These are phyloP conservation scores for Champsocephalus esox DNA, from an alignment of 2,797 vertebrate genomes.

Conservation along the genomic window DNA sequence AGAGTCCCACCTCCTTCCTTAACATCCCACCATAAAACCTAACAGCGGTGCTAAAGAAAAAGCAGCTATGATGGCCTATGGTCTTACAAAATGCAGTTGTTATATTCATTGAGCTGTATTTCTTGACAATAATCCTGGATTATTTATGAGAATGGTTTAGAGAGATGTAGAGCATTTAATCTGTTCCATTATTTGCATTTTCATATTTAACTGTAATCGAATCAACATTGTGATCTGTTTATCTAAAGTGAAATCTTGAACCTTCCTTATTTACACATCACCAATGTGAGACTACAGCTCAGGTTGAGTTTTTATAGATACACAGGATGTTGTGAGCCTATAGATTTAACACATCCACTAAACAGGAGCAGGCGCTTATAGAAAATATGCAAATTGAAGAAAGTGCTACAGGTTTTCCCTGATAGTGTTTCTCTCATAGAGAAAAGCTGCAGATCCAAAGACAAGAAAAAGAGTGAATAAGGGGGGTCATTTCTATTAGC, in stretches of 20 bases:
- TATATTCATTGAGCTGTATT: not conserved
- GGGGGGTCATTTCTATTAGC: not conserved
- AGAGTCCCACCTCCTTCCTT: slow-evolving; percentile 71
- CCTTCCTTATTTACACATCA: not conserved
- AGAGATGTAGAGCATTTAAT: not conserved
- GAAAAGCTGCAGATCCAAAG: not conserved
- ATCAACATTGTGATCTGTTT: not conserved
- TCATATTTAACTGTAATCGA: not conserved
- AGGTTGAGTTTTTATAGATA: slow-evolving; percentile 1
- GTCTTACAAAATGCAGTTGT: not conserved
- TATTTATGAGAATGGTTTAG: not conserved
- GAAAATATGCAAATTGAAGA: slow-evolving; percentile 10
- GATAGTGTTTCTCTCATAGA: not conserved
- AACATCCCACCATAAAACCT: slow-evolving; percentile 59
- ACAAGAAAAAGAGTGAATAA: not conserved
- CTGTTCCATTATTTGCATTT: not conserved
- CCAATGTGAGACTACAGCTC: not conserved
- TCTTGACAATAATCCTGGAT: not conserved
- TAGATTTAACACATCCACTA: slow-evolving; percentile 16
- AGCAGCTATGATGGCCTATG: slow-evolving; percentile 17
- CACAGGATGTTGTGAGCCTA: slow-evolving; percentile 13
- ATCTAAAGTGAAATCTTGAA: not conserved
- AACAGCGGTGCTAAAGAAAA: slow-evolving; percentile 41
- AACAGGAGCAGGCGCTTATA: slow-evolving; percentile 2
- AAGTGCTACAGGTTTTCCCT: not conserved